phyloP scores from a whole-genome alignment of 2,113 vertebrate genomes.

The Bufo gargarizans region DNA sequence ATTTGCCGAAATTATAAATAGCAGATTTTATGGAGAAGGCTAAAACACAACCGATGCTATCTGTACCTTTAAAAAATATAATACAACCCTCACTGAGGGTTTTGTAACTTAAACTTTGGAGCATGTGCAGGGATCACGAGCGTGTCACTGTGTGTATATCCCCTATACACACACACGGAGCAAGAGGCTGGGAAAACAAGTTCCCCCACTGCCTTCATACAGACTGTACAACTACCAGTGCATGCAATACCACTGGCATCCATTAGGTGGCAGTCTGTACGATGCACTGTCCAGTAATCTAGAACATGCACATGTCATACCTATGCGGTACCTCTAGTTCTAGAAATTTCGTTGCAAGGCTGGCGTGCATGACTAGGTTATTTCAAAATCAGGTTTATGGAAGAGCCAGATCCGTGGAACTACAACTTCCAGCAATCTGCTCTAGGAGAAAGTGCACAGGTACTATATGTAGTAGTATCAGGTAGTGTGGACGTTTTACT shows the following conservation, averaged over 20 bases:
- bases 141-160: neutral
- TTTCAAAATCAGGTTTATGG: neutral
- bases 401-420: neutral
- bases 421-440: neutral
- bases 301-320: conserved; percentile 30
- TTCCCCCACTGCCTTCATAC: neutral
- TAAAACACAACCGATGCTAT: neutral
- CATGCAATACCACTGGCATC: conserved; percentile 12
- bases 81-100: conserved; percentile 52
- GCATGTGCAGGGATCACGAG: conserved; percentile 12
- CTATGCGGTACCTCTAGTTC: neutral
- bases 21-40: neutral
- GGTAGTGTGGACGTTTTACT: neutral
- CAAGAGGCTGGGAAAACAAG: neutral
- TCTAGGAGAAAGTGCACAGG: neutral
- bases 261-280: conserved; percentile 11
- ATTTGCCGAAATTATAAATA: conserved; percentile 8
- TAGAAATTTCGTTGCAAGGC: neutral
- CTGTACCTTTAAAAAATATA: conserved; percentile 31
- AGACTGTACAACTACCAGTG: neutral
- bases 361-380: conserved; percentile 19
- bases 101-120: conserved; percentile 38
- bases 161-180: neutral
- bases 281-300: neutral
- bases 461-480: neutral